Evolutionary conservation across 2,888 invertebrate species (phyloP), one percentile per base, ranked within the genome.

Genomic region (Tetanocera ferruginea): DNA sequence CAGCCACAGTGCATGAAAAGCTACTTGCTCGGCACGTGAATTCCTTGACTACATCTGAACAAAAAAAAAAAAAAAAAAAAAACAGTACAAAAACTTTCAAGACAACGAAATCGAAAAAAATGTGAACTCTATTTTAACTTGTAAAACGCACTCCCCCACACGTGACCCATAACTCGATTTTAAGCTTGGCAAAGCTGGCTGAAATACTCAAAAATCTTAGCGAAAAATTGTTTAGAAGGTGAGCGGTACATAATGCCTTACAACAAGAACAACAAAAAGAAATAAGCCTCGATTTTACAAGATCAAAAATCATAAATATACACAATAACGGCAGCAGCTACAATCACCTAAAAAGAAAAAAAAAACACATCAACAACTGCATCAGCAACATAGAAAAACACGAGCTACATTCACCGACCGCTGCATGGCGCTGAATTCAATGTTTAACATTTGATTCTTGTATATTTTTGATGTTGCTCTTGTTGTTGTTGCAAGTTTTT

Each of bases 251-350:
- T 28, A 3, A 62, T 14, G 25, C 28, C 28, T 14, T 28, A 14
- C 14, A 19, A 55, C 19, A 55, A 23, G 3, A 55, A 8, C 19
- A 23, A 3, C 19, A 19, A 19, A 23, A 23, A 5, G 6, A 8
- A 19, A 55, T n/a, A 23, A 23, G 1, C 62, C 17, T 52, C 9
- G 8, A 72, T 60, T 23, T 34, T 57, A 43, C 60, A 25, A 31
- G 55, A 28, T 52, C 23, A 31, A 60, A 73, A 60, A 62, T 62
- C 43, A 43, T 73, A 62, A 62, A 73, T 60, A 43, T 60, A 4
- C 37, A 43, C 11, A 66, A 37, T 34, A 72, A 55, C 25, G 62
- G 25, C 34, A 71, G 14, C 37, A 73, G 43, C 57, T 37, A 64
- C 49, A 34, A 37, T 17, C 11, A 31, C 28, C 23, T 5, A 5